A percentile compares a stretch with the other conserved stretches of the same genome.
Conservation (phyloP, 1,140 invertebrate genomes). For the Mylabris phalerata region DNA sequence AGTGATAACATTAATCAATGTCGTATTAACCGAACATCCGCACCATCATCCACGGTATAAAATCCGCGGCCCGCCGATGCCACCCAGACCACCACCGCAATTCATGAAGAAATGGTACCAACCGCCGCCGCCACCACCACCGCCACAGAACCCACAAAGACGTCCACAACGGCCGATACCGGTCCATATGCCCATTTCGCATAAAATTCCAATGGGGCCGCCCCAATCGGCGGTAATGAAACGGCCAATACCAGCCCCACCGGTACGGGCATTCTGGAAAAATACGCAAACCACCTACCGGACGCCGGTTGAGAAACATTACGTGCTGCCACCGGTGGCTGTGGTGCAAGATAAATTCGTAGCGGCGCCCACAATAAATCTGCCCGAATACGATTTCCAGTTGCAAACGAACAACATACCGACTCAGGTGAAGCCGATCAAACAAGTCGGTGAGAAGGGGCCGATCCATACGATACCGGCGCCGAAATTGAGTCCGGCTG, state of each 20-base stretch:
- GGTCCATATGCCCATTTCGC: conserved; percentile 9
- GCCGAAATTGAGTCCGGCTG: conserved; percentile 57
- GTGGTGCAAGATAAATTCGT: not conserved
- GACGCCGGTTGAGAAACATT: conserved; percentile 4
- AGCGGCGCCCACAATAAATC: conserved; percentile 23
- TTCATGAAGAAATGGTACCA: conserved; percentile 29
- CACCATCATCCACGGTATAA: conserved; percentile 17
- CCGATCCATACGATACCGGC: conserved; percentile 78
- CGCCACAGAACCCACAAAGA: not conserved
- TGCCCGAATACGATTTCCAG: conserved; percentile 34
- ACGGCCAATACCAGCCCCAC: conserved; percentile 7
- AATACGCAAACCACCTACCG: conserved; percentile 12
- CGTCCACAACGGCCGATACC: conserved; percentile 14
- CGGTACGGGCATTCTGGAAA: conserved; percentile 24
- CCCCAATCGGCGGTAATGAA: not conserved
- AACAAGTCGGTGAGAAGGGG: conserved; percentile 51
- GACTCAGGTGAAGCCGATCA: conserved; percentile 31
- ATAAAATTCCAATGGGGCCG: conserved; percentile 13
- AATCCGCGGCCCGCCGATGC: conserved; percentile 18
- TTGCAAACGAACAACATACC: conserved; percentile 38
- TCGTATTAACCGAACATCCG: too few species aligned
- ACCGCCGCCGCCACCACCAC: conserved; percentile 7
- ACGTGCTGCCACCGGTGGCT: not conserved
- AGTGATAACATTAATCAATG: too few species aligned
- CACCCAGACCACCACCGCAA: conserved; percentile 16